Conservation (phyloP, 2,113 vertebrate species). For the Labeo rohita region DNA sequence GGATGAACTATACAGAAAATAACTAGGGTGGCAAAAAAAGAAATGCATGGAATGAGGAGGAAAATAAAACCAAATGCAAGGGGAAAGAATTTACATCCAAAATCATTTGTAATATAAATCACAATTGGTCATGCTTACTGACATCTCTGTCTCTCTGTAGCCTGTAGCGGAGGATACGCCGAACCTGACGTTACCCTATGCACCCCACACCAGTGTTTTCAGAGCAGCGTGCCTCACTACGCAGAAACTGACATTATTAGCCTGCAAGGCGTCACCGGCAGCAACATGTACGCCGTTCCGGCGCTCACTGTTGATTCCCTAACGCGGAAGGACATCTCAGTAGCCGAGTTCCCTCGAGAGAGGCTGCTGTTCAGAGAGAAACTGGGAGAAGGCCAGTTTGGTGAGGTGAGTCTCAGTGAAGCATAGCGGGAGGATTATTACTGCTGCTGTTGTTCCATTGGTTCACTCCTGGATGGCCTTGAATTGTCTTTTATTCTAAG, state of each 20-base stretch:
- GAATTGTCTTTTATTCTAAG: not conserved
- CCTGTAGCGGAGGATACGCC: slow-evolving; percentile 81
- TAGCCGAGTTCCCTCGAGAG: slow-evolving; percentile 81
- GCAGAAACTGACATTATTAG: slow-evolving; percentile 84
- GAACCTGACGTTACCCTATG: slow-evolving; percentile 84
- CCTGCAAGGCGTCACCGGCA: slow-evolving; percentile 84
- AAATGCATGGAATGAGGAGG: not conserved
- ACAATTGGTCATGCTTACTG: not conserved
- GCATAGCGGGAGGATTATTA: not conserved
- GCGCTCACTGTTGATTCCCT: slow-evolving; percentile 84
- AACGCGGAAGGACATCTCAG: slow-evolving; percentile 83
- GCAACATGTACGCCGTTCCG: slow-evolving; percentile 86
- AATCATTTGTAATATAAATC: not conserved
- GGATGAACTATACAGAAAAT: not conserved
- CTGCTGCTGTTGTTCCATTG: not conserved
- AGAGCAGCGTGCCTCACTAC: slow-evolving; percentile 81
- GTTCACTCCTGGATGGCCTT: not conserved
- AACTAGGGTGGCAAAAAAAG: not conserved
- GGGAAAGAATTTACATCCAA: not conserved
- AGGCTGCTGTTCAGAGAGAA: slow-evolving; percentile 82
- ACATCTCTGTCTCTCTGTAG: slow-evolving; percentile 58
- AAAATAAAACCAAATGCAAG: no score
- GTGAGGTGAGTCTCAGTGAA: slow-evolving; percentile 73
- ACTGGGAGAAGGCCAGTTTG: slow-evolving; percentile 86
- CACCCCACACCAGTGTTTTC: slow-evolving; percentile 84